These are phyloP conservation scores for Alligator mississippiensis DNA, from an alignment of 2,113 vertebrate genomes.

Conservation along the genomic window DNA sequence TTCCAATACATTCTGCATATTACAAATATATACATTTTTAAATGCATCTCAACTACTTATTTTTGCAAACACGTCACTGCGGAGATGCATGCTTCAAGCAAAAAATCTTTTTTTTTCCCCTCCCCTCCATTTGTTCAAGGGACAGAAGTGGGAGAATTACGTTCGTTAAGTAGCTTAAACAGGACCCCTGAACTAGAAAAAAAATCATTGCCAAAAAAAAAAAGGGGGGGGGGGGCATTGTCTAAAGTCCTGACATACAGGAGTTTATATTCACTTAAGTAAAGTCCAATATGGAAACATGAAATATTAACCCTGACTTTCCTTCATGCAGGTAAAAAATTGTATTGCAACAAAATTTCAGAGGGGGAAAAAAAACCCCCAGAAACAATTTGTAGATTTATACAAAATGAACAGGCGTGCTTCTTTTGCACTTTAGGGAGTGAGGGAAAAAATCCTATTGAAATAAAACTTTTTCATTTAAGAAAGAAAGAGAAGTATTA, in stretches of 20 bases:
- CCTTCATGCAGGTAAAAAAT: not conserved
- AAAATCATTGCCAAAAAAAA: too few species aligned
- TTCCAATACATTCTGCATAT: not conserved
- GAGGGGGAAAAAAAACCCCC: not conserved
- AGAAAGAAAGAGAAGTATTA: not conserved
- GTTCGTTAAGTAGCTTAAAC: conserved; percentile 24
- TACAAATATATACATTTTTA: not conserved
- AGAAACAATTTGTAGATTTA: accelerated
- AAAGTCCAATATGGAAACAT: not conserved
- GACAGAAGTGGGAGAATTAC: conserved; percentile 22
- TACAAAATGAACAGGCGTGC: not conserved
- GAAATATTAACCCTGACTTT: not conserved
- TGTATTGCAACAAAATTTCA: not conserved
- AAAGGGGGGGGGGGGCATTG: conserved; percentile 39
- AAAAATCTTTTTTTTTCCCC: not conserved
- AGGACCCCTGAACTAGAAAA: conserved; percentile 3
- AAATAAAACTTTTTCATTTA: too few species aligned
- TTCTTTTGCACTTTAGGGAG: not conserved
- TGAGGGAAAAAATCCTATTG: not conserved
- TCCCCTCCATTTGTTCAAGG: not conserved
- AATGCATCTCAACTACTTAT: not conserved
- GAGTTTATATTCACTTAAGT: conserved; percentile 4
- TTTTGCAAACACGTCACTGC: accelerated
- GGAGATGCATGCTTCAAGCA: accelerated
- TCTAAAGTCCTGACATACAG: conserved; percentile 27